Evolutionary conservation across 2,113 vertebrate species (phyloP), one percentile per base, ranked within the genome.

Genomic region (Pyrgilauda ruficollis): DNA sequence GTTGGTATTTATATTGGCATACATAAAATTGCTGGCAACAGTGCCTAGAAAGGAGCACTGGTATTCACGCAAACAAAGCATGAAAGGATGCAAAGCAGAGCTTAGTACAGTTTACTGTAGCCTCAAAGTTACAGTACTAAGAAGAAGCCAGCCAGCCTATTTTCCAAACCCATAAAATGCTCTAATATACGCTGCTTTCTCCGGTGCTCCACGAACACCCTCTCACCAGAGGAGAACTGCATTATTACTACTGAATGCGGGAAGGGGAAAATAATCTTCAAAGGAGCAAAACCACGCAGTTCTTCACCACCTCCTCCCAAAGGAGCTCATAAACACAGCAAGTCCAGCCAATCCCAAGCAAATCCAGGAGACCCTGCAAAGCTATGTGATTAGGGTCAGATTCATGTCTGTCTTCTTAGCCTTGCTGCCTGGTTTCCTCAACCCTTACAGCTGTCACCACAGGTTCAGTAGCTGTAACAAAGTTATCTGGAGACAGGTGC

Each of bases 81-180:
- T 90, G 95, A 87, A 87, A 96, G 62, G 91, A 96, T 92, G 95
- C 93, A 95, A 96, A 96, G 93, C 92, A 96, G 93, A 97, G 93
- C 93, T 97, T 92, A 94, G 89, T 77, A 94, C 77, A 97, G 89
- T 82, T 94, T 77, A 85, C 96, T 92, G 91, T 63, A 96, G 87
- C 94, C 94, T 95, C 74, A 31, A 87, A 75, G 67, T 97, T 96
- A 96, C 92, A 97, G 94, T 94, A 93, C 85, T 79, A 96, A 89
- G 93, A 96, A 96, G 83, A 94, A 96, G 93, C 79, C 86, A 92
- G 69, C 75, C 95, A 96, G 89, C 84, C 67, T 92, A 70, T 94
- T 93, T 94, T 85, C 89, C 75, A 94, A 96, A 94, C 61, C 66
- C 92, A 93, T 68, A 66, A 84, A 93, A 90, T 95, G 75, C 66